Conservation (phyloP, 1,140 invertebrate genomes). For the Pollicipes pollicipes region DNA sequence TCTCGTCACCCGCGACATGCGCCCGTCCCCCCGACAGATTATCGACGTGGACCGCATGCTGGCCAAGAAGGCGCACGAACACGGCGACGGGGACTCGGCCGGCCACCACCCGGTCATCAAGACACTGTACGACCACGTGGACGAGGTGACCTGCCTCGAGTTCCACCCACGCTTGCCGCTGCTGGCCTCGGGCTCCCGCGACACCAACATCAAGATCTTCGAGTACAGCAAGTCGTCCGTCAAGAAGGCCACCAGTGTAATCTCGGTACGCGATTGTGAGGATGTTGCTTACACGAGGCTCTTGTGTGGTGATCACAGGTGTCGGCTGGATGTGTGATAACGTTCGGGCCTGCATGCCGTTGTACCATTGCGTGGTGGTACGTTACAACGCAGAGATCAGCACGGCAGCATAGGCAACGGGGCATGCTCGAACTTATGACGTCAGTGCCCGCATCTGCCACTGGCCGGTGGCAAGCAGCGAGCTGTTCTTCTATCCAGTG, state of each 20-base stretch:
- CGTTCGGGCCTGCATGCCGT: too few species aligned
- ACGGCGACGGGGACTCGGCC: conserved; percentile 17
- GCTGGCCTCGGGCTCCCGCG: conserved; percentile 78
- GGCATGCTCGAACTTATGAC: too few species aligned
- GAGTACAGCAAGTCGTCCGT: conserved; percentile 96
- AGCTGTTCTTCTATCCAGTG: too few species aligned
- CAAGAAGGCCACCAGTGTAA: conserved; percentile 70
- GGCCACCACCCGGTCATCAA: conserved; percentile 88
- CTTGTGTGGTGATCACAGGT: too few species aligned
- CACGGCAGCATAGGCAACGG: too few species aligned
- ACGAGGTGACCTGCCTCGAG: conserved; percentile 89
- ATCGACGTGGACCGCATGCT: conserved; percentile 95
- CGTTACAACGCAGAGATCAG: too few species aligned
- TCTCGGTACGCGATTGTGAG: background rate
- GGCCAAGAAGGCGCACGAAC: conserved; percentile 41
- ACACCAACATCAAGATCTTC: conserved; percentile 88
- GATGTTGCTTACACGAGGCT: background rate
- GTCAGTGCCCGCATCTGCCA: too few species aligned
- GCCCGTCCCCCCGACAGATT: conserved; percentile 38
- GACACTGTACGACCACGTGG: conserved; percentile 94
- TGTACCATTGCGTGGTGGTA: too few species aligned
- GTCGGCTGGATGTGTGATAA: too few species aligned
- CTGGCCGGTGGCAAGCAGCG: too few species aligned
- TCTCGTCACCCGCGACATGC: too few species aligned
- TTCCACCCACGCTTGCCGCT: conserved; percentile 90